Evolutionary conservation across 1,140 invertebrate species (phyloP).

Genomic region (Nasonia giraulti): DNA sequence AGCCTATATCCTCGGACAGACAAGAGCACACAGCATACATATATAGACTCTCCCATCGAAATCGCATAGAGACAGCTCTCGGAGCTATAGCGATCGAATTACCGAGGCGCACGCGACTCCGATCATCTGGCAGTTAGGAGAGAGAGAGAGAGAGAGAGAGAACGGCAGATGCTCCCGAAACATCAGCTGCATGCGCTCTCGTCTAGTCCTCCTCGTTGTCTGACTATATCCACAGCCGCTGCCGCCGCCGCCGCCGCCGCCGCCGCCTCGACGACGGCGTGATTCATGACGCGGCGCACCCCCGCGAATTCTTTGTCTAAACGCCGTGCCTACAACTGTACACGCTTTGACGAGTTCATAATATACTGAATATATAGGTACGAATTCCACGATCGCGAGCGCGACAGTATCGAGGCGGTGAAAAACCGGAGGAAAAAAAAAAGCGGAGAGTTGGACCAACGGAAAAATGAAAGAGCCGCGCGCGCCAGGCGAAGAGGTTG

Average conservation of each 20-base stretch:
- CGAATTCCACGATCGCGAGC: too few relatives aligned
- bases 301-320: background rate
- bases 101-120: background rate
- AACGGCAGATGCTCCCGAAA: conserved; percentile 45
- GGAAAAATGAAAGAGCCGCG: background rate
- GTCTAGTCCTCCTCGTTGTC: conserved; percentile 15
- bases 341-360: too few relatives aligned
- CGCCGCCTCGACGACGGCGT: background rate
- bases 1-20: background rate
- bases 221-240: background rate
- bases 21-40: background rate
- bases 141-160: background rate
- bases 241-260: too few relatives aligned
- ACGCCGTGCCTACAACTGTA: too few relatives aligned
- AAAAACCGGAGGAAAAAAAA: conserved; percentile 1
- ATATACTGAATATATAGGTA: background rate
- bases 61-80: background rate
- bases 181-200: conserved; percentile 35
- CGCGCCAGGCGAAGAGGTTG: conserved; percentile 8
- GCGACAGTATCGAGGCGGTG: too few relatives aligned
- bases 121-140: conserved; percentile 49
- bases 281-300: conserved; percentile 10
- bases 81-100: background rate
- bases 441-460: background rate
- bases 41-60: background rate